Percentiles rank a stretch among this genome's conserved stretches.
Conservation (phyloP, 2,888 invertebrate genomes). For the Anoplius nigerrimus region DNA sequence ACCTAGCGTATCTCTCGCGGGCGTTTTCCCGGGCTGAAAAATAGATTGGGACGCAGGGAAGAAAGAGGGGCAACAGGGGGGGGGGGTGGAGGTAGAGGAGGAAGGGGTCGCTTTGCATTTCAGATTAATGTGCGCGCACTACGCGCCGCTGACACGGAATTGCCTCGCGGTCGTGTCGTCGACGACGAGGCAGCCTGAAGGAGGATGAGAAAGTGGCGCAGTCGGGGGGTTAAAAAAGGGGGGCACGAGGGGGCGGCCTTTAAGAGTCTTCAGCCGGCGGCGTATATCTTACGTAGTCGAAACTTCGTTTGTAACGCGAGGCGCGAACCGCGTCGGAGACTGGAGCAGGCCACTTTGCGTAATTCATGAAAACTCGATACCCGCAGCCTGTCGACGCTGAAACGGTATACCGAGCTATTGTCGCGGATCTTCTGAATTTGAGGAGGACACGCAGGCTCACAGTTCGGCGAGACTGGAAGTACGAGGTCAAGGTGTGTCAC, state of each 20-base stretch:
- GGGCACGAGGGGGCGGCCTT: too few relatives aligned
- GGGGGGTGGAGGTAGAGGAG: too few relatives aligned
- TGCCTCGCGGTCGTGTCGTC: too few relatives aligned
- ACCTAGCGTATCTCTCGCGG: neutral
- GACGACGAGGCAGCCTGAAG: too few relatives aligned
- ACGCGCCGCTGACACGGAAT: too few relatives aligned
- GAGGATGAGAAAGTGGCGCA: too few relatives aligned
- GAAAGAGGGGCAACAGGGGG: too few relatives aligned
- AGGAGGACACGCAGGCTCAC: too few relatives aligned
- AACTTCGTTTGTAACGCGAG: neutral
- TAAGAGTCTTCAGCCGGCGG: neutral
- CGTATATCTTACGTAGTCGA: neutral
- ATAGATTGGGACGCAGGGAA: too few relatives aligned
- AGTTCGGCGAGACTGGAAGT: conserved; percentile 1
- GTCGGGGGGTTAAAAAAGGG: conserved; percentile 24
- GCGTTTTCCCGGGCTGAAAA: too few relatives aligned
- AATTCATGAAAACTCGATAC: conserved; percentile 45
- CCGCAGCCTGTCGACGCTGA: conserved; percentile 20
- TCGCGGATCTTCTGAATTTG: conserved; percentile 14
- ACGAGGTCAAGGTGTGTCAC: conserved; percentile 26
- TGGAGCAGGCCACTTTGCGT: conserved; percentile 19
- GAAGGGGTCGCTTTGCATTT: too few relatives aligned
- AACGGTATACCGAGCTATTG: conserved; percentile 32
- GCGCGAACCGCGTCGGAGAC: neutral
- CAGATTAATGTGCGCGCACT: too few relatives aligned